These are phyloP conservation scores for Maniola jurtina DNA, from an alignment of 1,140 invertebrate genomes.

Conservation along the genomic window DNA sequence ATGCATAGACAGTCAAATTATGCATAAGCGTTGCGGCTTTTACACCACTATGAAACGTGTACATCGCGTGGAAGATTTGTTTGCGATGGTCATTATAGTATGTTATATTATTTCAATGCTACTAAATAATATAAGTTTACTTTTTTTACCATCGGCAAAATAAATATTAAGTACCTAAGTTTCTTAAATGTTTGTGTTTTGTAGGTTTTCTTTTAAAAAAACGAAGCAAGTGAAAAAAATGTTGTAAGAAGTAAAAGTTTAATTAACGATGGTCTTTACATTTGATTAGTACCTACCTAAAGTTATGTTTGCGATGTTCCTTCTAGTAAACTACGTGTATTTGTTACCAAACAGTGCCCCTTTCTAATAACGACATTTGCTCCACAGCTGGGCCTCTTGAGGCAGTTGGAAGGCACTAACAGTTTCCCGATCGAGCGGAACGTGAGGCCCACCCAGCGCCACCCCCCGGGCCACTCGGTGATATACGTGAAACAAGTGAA, in stretches of 20 bases:
- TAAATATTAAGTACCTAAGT: too few species aligned
- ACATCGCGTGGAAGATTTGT: background rate
- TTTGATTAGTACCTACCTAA: too few species aligned
- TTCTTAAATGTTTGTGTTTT: too few species aligned
- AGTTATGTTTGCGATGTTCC: background rate
- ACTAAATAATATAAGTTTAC: background rate
- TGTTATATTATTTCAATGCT: background rate
- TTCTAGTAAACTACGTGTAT: background rate
- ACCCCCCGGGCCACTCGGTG: slow-evolving; percentile 69
- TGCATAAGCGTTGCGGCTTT: too few species aligned
- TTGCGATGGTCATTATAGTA: background rate
- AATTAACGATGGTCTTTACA: too few species aligned
- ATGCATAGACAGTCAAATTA: too few species aligned
- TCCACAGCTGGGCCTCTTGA: slow-evolving; percentile 59
- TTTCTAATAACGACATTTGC: slow-evolving; percentile 7
- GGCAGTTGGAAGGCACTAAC: slow-evolving; percentile 62
- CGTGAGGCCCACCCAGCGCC: slow-evolving; percentile 65
- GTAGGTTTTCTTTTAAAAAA: too few species aligned
- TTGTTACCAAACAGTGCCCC: background rate
- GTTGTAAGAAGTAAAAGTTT: too few species aligned
- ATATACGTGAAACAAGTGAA: slow-evolving; percentile 71
- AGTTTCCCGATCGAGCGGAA: slow-evolving; percentile 64
- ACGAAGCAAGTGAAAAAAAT: too few species aligned
- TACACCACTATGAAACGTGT: background rate
- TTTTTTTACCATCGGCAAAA: too few species aligned